Conservation (phyloP, 2,113 vertebrate genomes). For the Vulpes vulpes region DNA sequence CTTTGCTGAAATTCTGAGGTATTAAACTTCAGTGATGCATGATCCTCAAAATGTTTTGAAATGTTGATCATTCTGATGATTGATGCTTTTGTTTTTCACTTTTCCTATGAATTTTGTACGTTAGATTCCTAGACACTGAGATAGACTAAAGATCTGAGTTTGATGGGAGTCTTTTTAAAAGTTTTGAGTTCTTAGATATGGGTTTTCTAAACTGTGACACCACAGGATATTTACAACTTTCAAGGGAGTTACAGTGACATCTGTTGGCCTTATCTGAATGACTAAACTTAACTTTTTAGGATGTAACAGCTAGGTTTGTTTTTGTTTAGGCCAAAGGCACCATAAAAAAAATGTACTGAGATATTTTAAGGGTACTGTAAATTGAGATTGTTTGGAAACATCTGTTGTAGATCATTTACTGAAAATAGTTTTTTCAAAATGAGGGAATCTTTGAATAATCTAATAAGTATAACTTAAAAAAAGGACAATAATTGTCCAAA, state of each 20-base stretch:
- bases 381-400: not conserved
- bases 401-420: slow-evolving; percentile 32
- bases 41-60: slow-evolving; percentile 36
- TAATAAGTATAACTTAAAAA: not conserved
- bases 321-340: not conserved
- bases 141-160: not conserved
- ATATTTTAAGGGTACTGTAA: not conserved
- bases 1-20: slow-evolving; percentile 20
- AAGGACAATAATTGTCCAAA: not conserved
- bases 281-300: slow-evolving; percentile 21
- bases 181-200: not conserved
- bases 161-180: not conserved
- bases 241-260: not conserved
- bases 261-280: not conserved
- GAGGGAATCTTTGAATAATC: slow-evolving; percentile 24
- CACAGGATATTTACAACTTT: not conserved
- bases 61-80: slow-evolving; percentile 13
- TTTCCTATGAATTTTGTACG: slow-evolving; percentile 31
- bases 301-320: not conserved
- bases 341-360: not conserved
- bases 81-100: not conserved
- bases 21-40: slow-evolving; percentile 6
- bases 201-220: not conserved
- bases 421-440: slow-evolving; percentile 29
- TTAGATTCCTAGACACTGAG: slow-evolving; percentile 24